phyloP scores from a whole-genome alignment of 2,113 vertebrate species.

The Barbus barbus region DNA sequence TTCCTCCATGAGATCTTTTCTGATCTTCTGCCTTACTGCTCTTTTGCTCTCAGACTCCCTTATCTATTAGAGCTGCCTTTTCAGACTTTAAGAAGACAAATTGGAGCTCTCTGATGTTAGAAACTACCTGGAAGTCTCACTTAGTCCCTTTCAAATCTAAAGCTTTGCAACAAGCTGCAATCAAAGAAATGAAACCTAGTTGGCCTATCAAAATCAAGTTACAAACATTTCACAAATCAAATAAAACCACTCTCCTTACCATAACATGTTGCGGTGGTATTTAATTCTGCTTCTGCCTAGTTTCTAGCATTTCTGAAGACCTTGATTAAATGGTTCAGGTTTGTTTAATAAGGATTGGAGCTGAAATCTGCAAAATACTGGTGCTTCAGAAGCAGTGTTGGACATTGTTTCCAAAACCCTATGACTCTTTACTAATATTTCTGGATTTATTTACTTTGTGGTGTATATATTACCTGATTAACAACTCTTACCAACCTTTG shows the following conservation, averaged over 20 bases:
- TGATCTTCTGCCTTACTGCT: neutral
- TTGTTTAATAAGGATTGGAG: neutral
- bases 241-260: neutral
- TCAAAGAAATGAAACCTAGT: neutral
- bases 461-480: neutral
- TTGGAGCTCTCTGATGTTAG: neutral
- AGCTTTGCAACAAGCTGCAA: neutral
- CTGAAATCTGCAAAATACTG: neutral
- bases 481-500: neutral
- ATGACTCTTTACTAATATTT: neutral
- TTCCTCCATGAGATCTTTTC: neutral
- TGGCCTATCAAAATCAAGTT: conserved; percentile 2
- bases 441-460: neutral
- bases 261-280: neutral
- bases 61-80: neutral
- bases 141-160: conserved; percentile 9
- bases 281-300: neutral
- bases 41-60: neutral
- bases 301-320: neutral
- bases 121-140: neutral
- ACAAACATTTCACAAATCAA: neutral
- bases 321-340: neutral
- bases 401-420: neutral
- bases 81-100: neutral
- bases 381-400: neutral